Evolutionary conservation across 2,113 vertebrate genomes (phyloP).

Genomic region (Noctilio leporinus): DNA sequence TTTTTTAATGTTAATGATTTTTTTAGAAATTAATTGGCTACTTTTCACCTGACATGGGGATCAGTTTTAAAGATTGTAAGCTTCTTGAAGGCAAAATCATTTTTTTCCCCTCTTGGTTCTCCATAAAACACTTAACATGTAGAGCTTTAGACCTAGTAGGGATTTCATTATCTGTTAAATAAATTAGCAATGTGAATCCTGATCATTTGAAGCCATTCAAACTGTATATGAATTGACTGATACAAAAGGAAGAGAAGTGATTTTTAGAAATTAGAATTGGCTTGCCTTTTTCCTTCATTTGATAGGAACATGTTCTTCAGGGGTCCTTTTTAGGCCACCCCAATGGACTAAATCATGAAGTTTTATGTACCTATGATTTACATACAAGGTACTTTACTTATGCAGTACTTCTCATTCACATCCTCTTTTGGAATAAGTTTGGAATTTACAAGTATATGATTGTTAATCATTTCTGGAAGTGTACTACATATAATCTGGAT

Average conservation of each 20-base stretch:
- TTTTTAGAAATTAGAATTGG: not conserved
- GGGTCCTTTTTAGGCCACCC: not conserved
- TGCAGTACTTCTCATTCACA: conserved; percentile 3
- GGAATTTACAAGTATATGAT: conserved; percentile 59
- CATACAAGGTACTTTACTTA: not conserved
- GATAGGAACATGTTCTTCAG: not conserved
- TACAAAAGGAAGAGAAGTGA: not conserved
- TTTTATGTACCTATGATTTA: not conserved
- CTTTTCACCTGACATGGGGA: not conserved
- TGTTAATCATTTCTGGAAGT: not conserved
- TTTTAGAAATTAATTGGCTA: not conserved
- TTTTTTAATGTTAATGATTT: no score
- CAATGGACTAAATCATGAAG: not conserved
- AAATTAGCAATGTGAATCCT: not conserved
- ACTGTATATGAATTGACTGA: not conserved
- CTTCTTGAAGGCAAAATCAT: not conserved
- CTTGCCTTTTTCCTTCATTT: conserved; percentile 24
- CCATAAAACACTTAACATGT: not conserved
- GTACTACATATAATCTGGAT: not conserved
- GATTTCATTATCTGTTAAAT: not conserved
- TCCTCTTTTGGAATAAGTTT: conserved; percentile 59
- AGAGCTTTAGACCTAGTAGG: not conserved
- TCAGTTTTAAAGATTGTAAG: not conserved
- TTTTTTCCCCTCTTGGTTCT: not conserved
- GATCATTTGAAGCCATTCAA: not conserved